phyloP scores from a whole-genome alignment of 2,888 invertebrate genomes.

The Drosophila merina region DNA sequence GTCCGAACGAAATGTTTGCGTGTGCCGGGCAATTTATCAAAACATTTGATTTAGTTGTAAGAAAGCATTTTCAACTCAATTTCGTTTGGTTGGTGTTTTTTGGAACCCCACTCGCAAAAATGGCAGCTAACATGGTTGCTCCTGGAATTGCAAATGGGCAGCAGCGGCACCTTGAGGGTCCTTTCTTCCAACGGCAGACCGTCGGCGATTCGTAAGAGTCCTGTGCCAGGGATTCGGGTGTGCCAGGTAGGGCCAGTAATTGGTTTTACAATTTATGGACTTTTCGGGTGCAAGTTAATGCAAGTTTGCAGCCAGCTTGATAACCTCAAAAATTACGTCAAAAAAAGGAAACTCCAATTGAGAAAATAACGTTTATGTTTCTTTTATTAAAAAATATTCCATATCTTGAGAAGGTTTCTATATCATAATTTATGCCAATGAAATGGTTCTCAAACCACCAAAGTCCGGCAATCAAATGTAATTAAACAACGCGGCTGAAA shows the following conservation, averaged over 20 bases:
- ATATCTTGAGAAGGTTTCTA: too few relatives aligned
- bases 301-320: not conserved
- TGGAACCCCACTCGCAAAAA: conserved; percentile 18
- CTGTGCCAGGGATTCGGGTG: not conserved
- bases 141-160: conserved; percentile 17
- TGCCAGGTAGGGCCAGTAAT: conserved; percentile 5
- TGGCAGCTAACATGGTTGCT: conserved; percentile 41
- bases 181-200: conserved; percentile 7
- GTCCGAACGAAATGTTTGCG: conserved; percentile 64
- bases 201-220: conserved; percentile 19
- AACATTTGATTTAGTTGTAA: conserved; percentile 75
- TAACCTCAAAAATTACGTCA: not conserved
- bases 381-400: too few relatives aligned
- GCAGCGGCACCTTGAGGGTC: conserved; percentile 15
- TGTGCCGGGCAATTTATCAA: conserved; percentile 74
- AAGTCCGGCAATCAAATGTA: conserved; percentile 33
- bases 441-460: conserved; percentile 16
- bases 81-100: conserved; percentile 22
- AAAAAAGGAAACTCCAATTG: not conserved
- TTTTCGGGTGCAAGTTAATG: conserved; percentile 9
- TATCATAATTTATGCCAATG: conserved; percentile 19
- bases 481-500: conserved; percentile 39
- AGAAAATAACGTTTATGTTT: not conserved
- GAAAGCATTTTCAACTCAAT: conserved; percentile 63
- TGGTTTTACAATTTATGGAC: conserved; percentile 31